phyloP scores from a whole-genome alignment of 2,888 invertebrate genomes.

The Calephelis perditalis region DNA sequence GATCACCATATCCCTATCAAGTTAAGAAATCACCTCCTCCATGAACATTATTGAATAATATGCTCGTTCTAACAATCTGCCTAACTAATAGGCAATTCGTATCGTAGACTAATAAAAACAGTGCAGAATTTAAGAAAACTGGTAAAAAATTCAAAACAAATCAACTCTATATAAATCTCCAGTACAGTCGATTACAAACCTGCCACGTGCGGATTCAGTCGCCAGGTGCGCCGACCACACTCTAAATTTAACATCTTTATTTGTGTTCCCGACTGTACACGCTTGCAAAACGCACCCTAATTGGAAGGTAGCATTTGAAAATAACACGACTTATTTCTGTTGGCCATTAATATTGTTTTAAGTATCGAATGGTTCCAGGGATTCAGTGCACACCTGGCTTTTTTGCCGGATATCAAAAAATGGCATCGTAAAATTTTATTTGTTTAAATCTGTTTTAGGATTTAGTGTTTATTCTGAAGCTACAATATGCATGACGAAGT shows the following conservation, averaged over 20 bases:
- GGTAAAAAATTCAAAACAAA: not conserved
- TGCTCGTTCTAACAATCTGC: no score
- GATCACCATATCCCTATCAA: no score
- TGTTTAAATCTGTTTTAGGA: not conserved
- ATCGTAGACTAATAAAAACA: no score
- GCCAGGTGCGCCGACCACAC: conserved; percentile 72
- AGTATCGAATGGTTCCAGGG: conserved; percentile 29
- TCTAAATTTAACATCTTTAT: conserved; percentile 77
- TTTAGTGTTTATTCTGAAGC: no score
- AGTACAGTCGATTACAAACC: conserved; percentile 57
- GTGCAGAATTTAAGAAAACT: no score
- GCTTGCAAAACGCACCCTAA: conserved; percentile 44
- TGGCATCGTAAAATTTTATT: not conserved
- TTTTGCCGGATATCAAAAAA: conserved; percentile 9
- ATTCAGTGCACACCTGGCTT: conserved; percentile 31
- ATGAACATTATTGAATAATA: no score
- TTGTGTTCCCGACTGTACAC: conserved; percentile 66
- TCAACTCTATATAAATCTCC: conserved; percentile 42
- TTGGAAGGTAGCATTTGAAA: conserved; percentile 54
- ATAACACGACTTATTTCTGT: conserved; percentile 49
- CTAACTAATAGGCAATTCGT: no score
- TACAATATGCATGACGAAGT: not conserved
- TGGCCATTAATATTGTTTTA: conserved; percentile 32
- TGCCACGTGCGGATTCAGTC: conserved; percentile 47
- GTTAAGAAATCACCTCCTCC: no score